Conservation (phyloP, 2,888 invertebrate genomes). For the Drosophila kanekoi region DNA sequence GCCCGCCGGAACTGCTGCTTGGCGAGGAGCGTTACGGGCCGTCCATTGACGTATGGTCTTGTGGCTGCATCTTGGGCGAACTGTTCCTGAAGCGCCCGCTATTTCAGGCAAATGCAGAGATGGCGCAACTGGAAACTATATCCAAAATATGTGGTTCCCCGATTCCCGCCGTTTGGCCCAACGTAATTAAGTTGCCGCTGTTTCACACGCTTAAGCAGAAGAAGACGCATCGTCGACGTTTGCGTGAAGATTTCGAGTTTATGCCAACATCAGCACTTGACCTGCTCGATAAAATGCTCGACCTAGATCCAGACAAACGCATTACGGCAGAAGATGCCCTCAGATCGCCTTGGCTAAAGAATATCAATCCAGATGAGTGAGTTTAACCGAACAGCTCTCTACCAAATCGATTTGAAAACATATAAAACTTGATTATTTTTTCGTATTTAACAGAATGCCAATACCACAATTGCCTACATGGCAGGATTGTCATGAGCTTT, state of each 20-base stretch:
- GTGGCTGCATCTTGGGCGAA: slow-evolving; percentile 99
- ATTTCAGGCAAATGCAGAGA: slow-evolving; percentile 97
- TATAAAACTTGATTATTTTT: slow-evolving; percentile 15
- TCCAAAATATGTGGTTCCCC: slow-evolving; percentile 98
- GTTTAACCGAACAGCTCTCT: slow-evolving; percentile 82
- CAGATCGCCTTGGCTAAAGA: slow-evolving; percentile 95
- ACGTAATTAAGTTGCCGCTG: slow-evolving; percentile 95
- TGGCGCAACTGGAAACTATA: slow-evolving; percentile 97
- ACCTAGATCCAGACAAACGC: slow-evolving; percentile 96
- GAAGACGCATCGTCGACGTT: slow-evolving; percentile 93
- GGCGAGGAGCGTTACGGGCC: slow-evolving; percentile 99
- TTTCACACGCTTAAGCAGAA: slow-evolving; percentile 97
- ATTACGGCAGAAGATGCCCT: slow-evolving; percentile 98
- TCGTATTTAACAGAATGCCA: slow-evolving; percentile 88
- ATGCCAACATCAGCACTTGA: slow-evolving; percentile 95
- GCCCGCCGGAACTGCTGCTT: slow-evolving; percentile 97
- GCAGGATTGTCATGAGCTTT: slow-evolving; percentile 99
- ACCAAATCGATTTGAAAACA: background rate
- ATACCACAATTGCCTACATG: slow-evolving; percentile 95
- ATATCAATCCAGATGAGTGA: slow-evolving; percentile 95
- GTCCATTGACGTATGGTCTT: slow-evolving; percentile 99
- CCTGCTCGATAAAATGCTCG: slow-evolving; percentile 97
- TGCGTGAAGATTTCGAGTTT: slow-evolving; percentile 97
- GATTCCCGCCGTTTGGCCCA: slow-evolving; percentile 98
- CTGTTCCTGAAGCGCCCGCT: slow-evolving; percentile 97